Percentiles rank a stretch among this genome's conserved stretches.
Conservation (phyloP, 2,113 vertebrate genomes). For the Nycticorax nycticorax region DNA sequence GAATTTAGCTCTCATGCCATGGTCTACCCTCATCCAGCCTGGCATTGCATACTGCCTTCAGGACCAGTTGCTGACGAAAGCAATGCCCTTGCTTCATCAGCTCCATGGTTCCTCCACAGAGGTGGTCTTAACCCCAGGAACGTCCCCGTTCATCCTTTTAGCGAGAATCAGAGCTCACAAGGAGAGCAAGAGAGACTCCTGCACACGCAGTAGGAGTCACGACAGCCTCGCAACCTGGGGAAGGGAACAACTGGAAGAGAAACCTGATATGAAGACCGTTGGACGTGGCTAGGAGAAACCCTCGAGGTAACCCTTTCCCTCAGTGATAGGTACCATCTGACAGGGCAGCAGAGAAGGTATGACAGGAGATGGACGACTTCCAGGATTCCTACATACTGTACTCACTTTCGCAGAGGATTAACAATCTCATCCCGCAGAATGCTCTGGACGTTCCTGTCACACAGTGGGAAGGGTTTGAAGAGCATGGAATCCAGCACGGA, state of each 20-base stretch:
- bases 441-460: constrained; percentile 76
- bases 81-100: neutral
- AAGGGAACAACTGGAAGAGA: neutral
- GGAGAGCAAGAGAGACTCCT: neutral
- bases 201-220: neutral
- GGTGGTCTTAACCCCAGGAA: neutral
- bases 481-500: constrained; percentile 87
- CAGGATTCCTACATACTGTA: neutral
- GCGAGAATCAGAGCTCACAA: neutral
- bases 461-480: constrained; percentile 75
- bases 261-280: neutral
- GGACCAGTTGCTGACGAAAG: neutral
- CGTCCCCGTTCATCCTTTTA: neutral
- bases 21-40: neutral
- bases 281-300: neutral
- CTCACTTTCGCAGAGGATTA: constrained; percentile 85
- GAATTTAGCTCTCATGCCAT: neutral
- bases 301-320: neutral
- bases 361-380: rapidly evolving
- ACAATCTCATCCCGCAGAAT: constrained; percentile 86
- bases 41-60: neutral
- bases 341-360: neutral
- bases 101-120: neutral
- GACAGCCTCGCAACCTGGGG: neutral
- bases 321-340: neutral